These are phyloP conservation scores for Galeruca laticollis DNA, from an alignment of 2,888 invertebrate species.

Conservation along the genomic window DNA sequence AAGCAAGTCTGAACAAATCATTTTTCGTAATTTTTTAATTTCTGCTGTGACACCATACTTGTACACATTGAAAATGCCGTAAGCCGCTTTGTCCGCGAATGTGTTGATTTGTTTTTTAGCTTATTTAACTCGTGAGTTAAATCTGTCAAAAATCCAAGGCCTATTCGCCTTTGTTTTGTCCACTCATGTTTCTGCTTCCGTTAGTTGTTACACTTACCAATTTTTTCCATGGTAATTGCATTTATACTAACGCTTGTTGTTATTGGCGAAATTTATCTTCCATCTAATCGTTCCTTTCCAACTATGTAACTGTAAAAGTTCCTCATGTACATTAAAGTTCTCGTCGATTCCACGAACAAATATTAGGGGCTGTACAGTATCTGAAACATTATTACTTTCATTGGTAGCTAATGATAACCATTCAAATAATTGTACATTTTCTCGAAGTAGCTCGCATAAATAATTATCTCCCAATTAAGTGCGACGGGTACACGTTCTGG, in stretches of 20 bases:
- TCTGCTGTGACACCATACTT: slow-evolving; percentile 11
- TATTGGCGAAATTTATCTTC: slow-evolving; percentile 7
- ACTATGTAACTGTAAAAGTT: slow-evolving; percentile 1
- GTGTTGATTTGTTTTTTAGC: no score
- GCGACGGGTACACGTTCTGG: slow-evolving; percentile 13
- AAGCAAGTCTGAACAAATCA: no score
- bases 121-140: no score
- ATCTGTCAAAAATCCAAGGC: no score
- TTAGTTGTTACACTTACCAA: slow-evolving; percentile 3
- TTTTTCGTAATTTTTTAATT: slow-evolving; percentile 6
- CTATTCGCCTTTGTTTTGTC: neutral
- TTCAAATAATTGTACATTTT: neutral
- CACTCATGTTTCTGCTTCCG: slow-evolving; percentile 14
- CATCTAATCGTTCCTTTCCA: neutral
- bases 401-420: neutral
- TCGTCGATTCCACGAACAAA: slow-evolving; percentile 9
- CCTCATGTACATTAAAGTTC: slow-evolving; percentile 8
- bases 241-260: slow-evolving; percentile 7
- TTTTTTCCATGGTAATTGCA: slow-evolving; percentile 1
- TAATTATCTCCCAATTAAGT: slow-evolving; percentile 2
- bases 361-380: neutral
- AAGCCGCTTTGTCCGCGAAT: no score
- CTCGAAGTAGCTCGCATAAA: neutral
- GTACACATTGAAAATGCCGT: neutral
- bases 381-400: neutral